These are phyloP conservation scores for Eupithecia pulchellata DNA, from an alignment of 2,888 invertebrate genomes.

Conservation along the genomic window DNA sequence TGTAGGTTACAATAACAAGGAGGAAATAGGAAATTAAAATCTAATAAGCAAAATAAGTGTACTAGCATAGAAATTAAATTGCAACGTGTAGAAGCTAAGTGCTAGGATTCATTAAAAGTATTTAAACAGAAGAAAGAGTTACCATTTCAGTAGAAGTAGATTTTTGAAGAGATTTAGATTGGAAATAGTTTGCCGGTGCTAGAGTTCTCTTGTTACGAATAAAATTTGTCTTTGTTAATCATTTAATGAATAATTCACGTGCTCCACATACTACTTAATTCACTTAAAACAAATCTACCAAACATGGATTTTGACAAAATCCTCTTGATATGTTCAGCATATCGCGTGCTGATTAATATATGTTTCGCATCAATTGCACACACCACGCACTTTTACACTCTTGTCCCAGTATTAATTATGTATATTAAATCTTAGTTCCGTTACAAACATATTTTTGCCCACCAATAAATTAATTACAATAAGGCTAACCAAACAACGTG, in stretches of 20 bases:
- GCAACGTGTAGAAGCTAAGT: slow-evolving; percentile 59
- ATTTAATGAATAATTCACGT: neutral
- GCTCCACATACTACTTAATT: too few species aligned
- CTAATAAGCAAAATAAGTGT: slow-evolving; percentile 31
- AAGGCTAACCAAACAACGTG: neutral
- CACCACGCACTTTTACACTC: neutral
- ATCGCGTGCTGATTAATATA: neutral
- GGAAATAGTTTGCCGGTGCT: neutral
- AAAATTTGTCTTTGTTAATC: neutral
- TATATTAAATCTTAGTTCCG: neutral
- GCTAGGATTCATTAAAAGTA: slow-evolving; percentile 15
- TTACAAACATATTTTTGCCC: neutral
- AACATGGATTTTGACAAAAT: neutral
- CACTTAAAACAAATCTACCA: neutral
- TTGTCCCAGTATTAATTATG: neutral
- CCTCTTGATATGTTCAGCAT: neutral
- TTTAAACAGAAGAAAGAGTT: slow-evolving; percentile 25
- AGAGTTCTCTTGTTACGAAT: slow-evolving; percentile 2
- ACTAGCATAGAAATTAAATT: slow-evolving; percentile 42
- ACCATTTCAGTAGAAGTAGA: neutral
- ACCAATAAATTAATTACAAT: neutral
- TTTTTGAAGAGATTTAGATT: neutral
- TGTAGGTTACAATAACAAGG: slow-evolving; percentile 12
- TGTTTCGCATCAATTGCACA: too few species aligned
- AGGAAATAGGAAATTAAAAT: slow-evolving; percentile 18